phyloP scores from a whole-genome alignment of 2,113 vertebrate genomes.

The Panurus biarmicus region DNA sequence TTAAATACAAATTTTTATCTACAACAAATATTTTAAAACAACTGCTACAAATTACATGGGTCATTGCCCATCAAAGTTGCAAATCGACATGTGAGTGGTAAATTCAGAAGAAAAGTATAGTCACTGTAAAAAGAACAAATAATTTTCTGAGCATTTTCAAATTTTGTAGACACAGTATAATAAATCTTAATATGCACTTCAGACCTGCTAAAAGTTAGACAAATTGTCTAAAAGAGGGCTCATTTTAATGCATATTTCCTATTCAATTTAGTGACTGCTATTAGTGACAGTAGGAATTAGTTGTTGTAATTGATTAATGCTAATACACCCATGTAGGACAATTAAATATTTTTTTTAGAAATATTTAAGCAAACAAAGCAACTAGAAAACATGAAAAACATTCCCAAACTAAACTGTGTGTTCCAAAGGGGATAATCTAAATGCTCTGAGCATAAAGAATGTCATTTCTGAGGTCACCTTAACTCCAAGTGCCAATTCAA shows the following conservation, averaged over 20 bases:
- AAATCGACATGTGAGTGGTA: background rate
- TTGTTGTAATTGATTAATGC: background rate
- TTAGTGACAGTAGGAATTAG: background rate
- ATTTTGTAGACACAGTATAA: background rate
- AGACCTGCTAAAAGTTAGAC: background rate
- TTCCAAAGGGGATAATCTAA: background rate
- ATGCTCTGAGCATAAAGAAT: background rate
- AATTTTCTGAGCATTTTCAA: background rate
- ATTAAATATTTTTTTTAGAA: background rate
- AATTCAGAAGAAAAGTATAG: background rate
- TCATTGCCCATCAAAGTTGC: background rate
- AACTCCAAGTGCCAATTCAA: background rate
- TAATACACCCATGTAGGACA: background rate
- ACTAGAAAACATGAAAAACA: background rate
- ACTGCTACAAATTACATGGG: background rate
- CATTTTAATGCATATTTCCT: background rate
- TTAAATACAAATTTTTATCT: background rate
- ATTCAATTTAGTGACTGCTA: background rate
- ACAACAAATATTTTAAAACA: background rate
- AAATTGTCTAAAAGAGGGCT: background rate
- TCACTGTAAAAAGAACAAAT: background rate
- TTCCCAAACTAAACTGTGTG: background rate
- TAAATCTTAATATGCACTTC: background rate
- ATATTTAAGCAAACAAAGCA: background rate
- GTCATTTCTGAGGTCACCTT: background rate